Evolutionary conservation across 37 sponge, comb jelly and placozoan genomes (phyloP).

Genomic region (Crambe crambe): DNA sequence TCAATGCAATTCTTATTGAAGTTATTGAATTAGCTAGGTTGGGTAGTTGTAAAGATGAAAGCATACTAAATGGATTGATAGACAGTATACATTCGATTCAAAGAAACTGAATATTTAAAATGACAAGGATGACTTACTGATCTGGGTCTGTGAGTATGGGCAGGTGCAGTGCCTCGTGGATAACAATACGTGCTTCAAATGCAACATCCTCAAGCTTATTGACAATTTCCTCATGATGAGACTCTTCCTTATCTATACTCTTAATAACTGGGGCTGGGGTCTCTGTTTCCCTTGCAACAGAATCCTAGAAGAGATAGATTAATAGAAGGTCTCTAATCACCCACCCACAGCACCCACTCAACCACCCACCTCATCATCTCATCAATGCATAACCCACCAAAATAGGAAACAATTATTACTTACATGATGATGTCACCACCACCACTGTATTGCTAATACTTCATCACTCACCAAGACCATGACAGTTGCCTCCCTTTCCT

Average conservation of each 20-base stretch:
- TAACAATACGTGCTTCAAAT: conserved; percentile 37
- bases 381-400: too few species aligned
- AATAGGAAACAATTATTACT: too few species aligned
- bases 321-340: too few species aligned
- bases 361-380: too few species aligned
- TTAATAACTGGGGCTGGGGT: neutral
- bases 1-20: too few species aligned
- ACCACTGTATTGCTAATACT: neutral
- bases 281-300: neutral
- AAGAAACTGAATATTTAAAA: too few species aligned
- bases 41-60: too few species aligned
- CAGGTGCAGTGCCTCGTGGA: conserved; percentile 54
- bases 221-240: neutral
- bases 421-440: too few species aligned
- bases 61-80: too few species aligned
- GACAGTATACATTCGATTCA: too few species aligned
- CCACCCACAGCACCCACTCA: too few species aligned
- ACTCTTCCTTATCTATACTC: neutral
- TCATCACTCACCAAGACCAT: neutral
- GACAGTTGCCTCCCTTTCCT: neutral
- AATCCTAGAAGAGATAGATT: neutral
- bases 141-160: neutral
- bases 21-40: too few species aligned
- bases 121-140: neutral
- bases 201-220: conserved; percentile 14